Evolutionary conservation across 2,888 invertebrate genomes (phyloP).

Genomic region (Catocala fraxini): DNA sequence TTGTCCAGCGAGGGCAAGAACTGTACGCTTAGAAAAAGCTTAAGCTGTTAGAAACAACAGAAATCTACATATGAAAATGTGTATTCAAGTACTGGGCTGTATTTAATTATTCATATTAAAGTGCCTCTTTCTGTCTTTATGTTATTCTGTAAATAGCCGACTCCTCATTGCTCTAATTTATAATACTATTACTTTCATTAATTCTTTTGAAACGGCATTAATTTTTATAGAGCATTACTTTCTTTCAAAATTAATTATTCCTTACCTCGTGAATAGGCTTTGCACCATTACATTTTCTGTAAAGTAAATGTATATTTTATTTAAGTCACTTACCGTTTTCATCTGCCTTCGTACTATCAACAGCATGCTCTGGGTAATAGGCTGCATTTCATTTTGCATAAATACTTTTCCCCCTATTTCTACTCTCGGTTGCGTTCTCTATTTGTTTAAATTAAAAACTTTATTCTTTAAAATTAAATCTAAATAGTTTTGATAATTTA

Average conservation of each 20-base stretch:
- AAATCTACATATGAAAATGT: too few relatives aligned
- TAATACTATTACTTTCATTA: slow-evolving; percentile 22
- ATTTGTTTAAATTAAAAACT: too few relatives aligned
- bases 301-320: slow-evolving; percentile 17
- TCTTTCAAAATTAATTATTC: slow-evolving; percentile 48
- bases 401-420: not conserved
- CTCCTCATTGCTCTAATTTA: not conserved
- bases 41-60: too few relatives aligned
- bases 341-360: not conserved
- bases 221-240: slow-evolving; percentile 45
- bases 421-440: too few relatives aligned
- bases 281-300: slow-evolving; percentile 38
- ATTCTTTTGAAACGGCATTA: slow-evolving; percentile 42
- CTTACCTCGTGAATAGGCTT: slow-evolving; percentile 32
- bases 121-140: too few relatives aligned
- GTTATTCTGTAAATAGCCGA: too few relatives aligned
- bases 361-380: not conserved
- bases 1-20: too few relatives aligned
- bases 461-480: too few relatives aligned
- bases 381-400: not conserved
- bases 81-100: too few relatives aligned
- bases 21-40: too few relatives aligned
- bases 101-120: too few relatives aligned
- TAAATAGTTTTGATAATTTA: too few relatives aligned
- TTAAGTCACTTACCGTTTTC: slow-evolving; percentile 1